Conservation (phyloP, 2,113 vertebrate species). For the Pelvicachromis taeniatus region DNA sequence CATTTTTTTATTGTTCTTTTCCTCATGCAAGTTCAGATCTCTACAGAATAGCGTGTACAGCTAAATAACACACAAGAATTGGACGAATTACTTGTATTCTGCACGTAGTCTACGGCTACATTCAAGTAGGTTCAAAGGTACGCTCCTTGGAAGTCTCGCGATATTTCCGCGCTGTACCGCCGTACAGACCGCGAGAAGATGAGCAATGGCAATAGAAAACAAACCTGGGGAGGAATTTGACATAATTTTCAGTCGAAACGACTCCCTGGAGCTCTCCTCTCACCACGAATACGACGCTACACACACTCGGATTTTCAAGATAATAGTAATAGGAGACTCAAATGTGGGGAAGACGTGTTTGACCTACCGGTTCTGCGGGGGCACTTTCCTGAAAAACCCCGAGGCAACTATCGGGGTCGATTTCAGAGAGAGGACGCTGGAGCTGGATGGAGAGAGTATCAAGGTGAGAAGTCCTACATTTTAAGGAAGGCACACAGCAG, state of each 20-base stretch:
- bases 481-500: not conserved
- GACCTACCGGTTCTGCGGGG: slow-evolving; percentile 73
- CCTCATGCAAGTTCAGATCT: not conserved
- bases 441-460: slow-evolving; percentile 68
- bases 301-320: slow-evolving; percentile 67
- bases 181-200: slow-evolving; percentile 49
- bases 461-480: slow-evolving; percentile 54
- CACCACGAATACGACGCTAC: slow-evolving; percentile 25
- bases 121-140: not conserved
- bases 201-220: slow-evolving; percentile 73
- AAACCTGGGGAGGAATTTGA: slow-evolving; percentile 51
- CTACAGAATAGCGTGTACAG: not conserved
- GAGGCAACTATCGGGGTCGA: slow-evolving; percentile 77
- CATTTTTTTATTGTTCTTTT: not conserved
- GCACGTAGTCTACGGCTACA: not conserved
- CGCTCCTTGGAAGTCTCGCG: slow-evolving; percentile 53
- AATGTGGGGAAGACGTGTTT: slow-evolving; percentile 76
- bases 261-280: slow-evolving; percentile 44
- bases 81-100: not conserved
- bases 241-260: slow-evolving; percentile 47
- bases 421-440: slow-evolving; percentile 71
- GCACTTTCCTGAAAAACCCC: slow-evolving; percentile 70
- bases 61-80: not conserved
- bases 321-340: slow-evolving; percentile 75
- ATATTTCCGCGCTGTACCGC: not conserved